Base-by-base conservation (phyloP, 2,797 vertebrate genomes). In the Myotis findleyi region DNA sequence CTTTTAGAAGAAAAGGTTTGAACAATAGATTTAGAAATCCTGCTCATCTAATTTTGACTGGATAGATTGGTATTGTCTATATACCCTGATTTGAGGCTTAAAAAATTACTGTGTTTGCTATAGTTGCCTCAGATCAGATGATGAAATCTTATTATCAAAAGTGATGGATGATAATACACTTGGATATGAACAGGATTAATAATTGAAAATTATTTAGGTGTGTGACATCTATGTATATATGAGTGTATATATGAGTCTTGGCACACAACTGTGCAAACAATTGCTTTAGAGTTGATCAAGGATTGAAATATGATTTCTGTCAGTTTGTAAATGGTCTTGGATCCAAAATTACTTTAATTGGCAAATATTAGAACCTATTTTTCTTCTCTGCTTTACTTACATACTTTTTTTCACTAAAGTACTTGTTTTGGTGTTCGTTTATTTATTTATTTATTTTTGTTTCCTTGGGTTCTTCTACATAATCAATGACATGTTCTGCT, bases 121-220 rank as follows among this genome's bases (percentile, higher is more conserved):
- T 88, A 84, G n/a, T 77, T 91, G 12, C 10, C 38, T 73, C 57
- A 95, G 79, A 80, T 7, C 57, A 92, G 72, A 81, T 87, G 41
- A 71, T 44, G 33, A 85, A 94, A 44, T 64, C 49, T 69, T 86
- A 21, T 91, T 83, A 79, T 86, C 87, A 66, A 57, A 89, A 87
- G 41, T n/a, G 53, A 81, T 12, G 30, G 71, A 84, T 64, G 82
- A 79, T 51, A 91, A 55, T 5, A 64, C 8, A 87, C 49, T 69
- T 86, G 44, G n/a, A 77, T 72, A 64, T 68, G 53, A 79, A 76
- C 4, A 91, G 23, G 36, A 51, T 80, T 91, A 88, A 93, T 86
- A 77, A 90, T 6, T 86, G 53, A 80, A 89, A 95, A 76, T 76
- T 49, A 83, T 77, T 81, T 81, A 64, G 1, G 20, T 53, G 8